A percentile compares a stretch with the other conserved stretches of the same genome.
Conservation (phyloP, 2,113 vertebrate genomes). For the Tragelaphus imberbis region DNA sequence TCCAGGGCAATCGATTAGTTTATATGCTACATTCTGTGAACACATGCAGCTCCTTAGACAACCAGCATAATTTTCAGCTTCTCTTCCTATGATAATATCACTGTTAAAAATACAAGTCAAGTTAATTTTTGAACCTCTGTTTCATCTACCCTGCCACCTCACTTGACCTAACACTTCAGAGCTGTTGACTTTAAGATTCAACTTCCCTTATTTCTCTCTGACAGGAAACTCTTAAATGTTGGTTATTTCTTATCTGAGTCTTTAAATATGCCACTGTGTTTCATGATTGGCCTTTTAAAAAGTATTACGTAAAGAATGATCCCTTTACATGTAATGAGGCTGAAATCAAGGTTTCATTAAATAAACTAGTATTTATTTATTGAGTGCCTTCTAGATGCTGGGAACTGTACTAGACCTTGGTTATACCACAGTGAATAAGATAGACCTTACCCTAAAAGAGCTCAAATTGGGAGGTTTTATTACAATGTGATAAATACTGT, state of each 20-base stretch:
- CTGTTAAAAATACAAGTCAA: neutral
- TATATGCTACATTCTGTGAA: neutral
- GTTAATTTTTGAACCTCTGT: neutral
- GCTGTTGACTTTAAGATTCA: constrained; percentile 13
- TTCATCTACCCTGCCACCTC: neutral
- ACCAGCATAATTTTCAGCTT: neutral
- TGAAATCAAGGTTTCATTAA: neutral
- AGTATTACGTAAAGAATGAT: neutral
- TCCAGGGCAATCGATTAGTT: neutral
- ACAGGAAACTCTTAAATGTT: constrained; percentile 57
- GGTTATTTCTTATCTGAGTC: neutral
- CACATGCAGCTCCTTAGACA: neutral
- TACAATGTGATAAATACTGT: neutral
- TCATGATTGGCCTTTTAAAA: neutral
- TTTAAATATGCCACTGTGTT: neutral
- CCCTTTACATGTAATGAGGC: neutral
- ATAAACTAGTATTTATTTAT: neutral
- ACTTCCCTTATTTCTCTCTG: constrained; percentile 48
- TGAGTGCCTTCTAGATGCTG: neutral
- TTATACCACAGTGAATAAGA: neutral
- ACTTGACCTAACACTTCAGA: constrained; percentile 41
- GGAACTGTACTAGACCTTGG: neutral
- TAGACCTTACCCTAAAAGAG: neutral
- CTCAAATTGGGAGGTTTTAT: neutral
- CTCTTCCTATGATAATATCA: neutral